Evolutionary conservation across 2,113 vertebrate species (phyloP).

Genomic region (Nothoprocta perdicaria): DNA sequence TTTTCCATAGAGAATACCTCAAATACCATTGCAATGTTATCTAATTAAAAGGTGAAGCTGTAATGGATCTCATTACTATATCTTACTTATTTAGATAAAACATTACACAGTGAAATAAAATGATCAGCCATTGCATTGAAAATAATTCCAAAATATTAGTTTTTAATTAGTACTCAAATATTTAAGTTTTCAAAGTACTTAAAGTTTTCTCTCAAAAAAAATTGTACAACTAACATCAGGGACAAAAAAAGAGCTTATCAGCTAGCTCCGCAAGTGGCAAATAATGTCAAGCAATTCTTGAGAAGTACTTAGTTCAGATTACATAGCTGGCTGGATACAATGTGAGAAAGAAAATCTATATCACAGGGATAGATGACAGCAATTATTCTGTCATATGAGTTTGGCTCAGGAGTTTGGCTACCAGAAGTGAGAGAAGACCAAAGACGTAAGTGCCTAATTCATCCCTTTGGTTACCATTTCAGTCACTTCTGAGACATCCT

Average conservation of each 20-base stretch:
- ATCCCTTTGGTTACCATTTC: not conserved
- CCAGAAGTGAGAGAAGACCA: not conserved
- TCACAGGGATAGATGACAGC: not conserved
- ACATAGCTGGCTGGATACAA: not conserved
- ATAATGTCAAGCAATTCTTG: not conserved
- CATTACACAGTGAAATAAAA: not conserved
- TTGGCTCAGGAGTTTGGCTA: not conserved
- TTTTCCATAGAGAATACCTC: not conserved
- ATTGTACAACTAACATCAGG: not conserved
- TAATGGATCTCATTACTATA: not conserved
- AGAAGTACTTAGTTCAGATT: not conserved
- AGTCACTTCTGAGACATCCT: not conserved
- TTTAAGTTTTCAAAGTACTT: not conserved
- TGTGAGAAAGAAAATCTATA: not conserved
- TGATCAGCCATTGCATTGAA: not conserved
- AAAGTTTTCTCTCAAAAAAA: not conserved
- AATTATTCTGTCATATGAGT: not conserved
- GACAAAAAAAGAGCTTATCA: not conserved
- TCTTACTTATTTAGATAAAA: constrained; percentile 6
- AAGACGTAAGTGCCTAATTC: fast-evolving
- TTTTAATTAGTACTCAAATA: not conserved
- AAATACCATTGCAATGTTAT: not conserved
- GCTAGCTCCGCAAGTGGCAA: not conserved
- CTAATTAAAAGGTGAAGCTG: not conserved
- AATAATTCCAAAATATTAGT: not conserved